Conservation (phyloP, 1,140 invertebrate species). For the Chironomus tepperi region DNA sequence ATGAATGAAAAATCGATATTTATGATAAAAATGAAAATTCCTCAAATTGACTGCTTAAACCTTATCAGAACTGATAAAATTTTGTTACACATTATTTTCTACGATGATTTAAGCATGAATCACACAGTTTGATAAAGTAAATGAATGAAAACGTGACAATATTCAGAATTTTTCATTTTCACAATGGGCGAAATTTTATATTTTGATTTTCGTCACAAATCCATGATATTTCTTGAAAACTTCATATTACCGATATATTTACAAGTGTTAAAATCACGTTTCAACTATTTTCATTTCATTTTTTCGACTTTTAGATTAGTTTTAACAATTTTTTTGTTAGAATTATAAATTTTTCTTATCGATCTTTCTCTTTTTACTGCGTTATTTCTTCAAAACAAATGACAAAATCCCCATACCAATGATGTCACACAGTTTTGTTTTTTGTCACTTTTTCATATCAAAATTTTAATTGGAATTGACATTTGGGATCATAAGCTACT, state of each 20-base stretch:
- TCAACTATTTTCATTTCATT: conserved; percentile 4
- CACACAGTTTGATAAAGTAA: not conserved
- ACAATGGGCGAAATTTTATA: not conserved
- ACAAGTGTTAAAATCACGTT: not conserved
- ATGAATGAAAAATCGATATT: conserved; percentile 14
- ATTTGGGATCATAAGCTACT: too few relatives aligned
- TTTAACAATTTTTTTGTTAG: not conserved
- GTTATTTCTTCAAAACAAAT: not conserved
- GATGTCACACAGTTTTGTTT: not conserved
- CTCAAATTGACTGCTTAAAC: not conserved
- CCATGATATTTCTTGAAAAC: not conserved
- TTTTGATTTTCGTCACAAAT: not conserved
- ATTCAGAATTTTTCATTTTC: not conserved
- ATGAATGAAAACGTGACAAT: not conserved
- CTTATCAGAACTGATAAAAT: not conserved
- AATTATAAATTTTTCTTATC: conserved; percentile 3
- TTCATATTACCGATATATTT: not conserved
- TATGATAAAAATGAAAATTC: not conserved
- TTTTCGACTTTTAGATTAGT: not conserved
- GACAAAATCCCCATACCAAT: not conserved
- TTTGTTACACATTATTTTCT: conserved; percentile 1
- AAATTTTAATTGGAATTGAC: too few relatives aligned
- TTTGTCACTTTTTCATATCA: too few relatives aligned
- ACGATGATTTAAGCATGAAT: not conserved
- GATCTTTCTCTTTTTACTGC: conserved; percentile 12